Percentiles rank a stretch among this genome's conserved stretches.
Evolutionary conservation across 2,888 invertebrate genomes (phyloP).

Genomic region (Diaphora mendica): DNA sequence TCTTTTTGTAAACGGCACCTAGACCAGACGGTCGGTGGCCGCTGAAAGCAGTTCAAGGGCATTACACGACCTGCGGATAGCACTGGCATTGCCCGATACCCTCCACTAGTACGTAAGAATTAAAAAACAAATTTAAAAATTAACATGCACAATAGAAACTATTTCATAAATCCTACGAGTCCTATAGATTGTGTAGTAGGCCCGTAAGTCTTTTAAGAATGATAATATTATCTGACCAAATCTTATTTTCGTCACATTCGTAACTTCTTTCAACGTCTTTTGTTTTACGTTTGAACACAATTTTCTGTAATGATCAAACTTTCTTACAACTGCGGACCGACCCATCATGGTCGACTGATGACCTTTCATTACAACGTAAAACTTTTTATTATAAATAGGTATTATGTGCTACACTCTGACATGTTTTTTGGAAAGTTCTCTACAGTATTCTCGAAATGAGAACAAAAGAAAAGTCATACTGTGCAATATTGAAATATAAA

Average conservation of each 20-base stretch:
- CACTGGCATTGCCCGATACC: constrained; percentile 10
- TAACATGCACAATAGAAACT: not conserved
- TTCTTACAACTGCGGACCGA: constrained; percentile 27
- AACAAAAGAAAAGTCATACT: not conserved
- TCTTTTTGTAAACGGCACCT: constrained; percentile 27
- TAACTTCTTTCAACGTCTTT: constrained; percentile 32
- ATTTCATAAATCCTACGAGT: not conserved
- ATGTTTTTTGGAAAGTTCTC: not conserved
- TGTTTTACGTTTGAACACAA: constrained; percentile 24
- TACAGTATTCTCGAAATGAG: not conserved
- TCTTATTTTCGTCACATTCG: constrained; percentile 36
- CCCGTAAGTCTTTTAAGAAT: constrained; percentile 19
- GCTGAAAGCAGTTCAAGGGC: constrained; percentile 51
- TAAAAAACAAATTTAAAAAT: not conserved
- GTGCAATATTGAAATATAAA: constrained; percentile 5
- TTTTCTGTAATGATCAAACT: constrained; percentile 42
- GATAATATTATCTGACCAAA: constrained; percentile 22
- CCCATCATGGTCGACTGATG: not conserved
- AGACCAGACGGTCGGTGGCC: constrained; percentile 54
- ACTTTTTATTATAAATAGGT: not conserved
- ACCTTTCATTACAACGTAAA: not conserved
- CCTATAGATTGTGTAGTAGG: not conserved
- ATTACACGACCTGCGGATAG: constrained; percentile 29
- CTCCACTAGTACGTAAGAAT: not conserved
- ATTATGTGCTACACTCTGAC: not conserved